Base-by-base conservation (phyloP, 2,888 invertebrate species). In the Ethmia dodecea region DNA sequence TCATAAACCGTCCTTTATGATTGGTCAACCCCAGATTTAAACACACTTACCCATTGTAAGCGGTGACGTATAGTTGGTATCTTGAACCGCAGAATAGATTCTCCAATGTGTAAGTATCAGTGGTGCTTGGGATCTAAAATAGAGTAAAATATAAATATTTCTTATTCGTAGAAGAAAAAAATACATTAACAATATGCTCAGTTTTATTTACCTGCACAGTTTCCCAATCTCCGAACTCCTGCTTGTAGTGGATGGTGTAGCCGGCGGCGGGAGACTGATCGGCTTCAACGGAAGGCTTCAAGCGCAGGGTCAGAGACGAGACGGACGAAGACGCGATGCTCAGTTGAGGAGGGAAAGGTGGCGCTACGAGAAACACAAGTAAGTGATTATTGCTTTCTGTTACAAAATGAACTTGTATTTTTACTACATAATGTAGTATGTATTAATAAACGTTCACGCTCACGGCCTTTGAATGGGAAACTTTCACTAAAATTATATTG, bases 201-300 rank as follows among this genome's bases (percentile, higher is more conserved):
- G 5, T 24, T 10, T 24, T 18, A 18, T 18, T 13, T 40, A 89
- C 88, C 83, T 95, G 94, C 39, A 93, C 91, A 5, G 94, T 94
- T 79, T 95, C 94, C 96, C 96, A 97, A 62, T 96, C 95, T 11
- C 96, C 96, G 62, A 96, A 97, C 75, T 97, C 97, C 35, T 96
- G 96, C 68, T 97, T 97, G 86, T 95, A 96, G 66, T 95, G 94
- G 45, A 98, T 89, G 15, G 94, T 94, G 79, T 96, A 96, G 0
- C 97, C 97, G 54, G 95, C 95, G 45, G 96, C 91, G n/a, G 95
- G 95, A 20, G 95, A 94, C 28, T 91, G 92, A 62, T 95, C 95
- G 9, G 90, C 90, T 31, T 93, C 91, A 52, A 92, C 91, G 47
- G 92, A 53, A 0, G 86, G 81, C 54, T 83, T 83, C 47, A 87